Percentiles rank a stretch among this genome's conserved stretches.
Conservation (phyloP, 1,140 invertebrate genomes). For the Aporrectodea caliginosa region DNA sequence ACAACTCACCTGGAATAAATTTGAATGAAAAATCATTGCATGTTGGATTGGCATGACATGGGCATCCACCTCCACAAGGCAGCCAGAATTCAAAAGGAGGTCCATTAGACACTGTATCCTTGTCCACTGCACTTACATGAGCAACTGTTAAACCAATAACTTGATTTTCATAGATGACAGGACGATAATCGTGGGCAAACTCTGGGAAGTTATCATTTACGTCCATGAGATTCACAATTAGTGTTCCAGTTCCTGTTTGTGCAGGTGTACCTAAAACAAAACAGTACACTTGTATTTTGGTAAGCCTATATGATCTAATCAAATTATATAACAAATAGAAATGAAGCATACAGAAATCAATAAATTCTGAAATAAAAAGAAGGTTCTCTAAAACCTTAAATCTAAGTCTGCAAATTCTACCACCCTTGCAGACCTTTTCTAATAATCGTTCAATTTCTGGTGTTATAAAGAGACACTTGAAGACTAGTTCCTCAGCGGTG, state of each 20-base stretch:
- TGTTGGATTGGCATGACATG: slow-evolving; percentile 10
- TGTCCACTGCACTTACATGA: slow-evolving; percentile 58
- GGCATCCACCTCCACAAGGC: slow-evolving; percentile 34
- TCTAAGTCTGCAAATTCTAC: background rate
- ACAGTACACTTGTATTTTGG: background rate
- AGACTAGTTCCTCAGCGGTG: too few species aligned
- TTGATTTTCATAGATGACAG: slow-evolving; percentile 16
- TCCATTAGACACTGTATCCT: slow-evolving; percentile 64
- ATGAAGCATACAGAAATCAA: too few species aligned
- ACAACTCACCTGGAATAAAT: slow-evolving; percentile 27
- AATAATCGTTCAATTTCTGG: too few species aligned
- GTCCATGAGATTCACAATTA: slow-evolving; percentile 90
- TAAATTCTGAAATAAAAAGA: background rate
- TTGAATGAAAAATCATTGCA: slow-evolving; percentile 43
- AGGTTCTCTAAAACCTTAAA: background rate
- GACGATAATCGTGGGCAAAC: slow-evolving; percentile 56
- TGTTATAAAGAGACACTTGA: too few species aligned
- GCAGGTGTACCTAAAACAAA: slow-evolving; percentile 63
- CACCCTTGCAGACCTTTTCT: background rate
- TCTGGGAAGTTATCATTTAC: slow-evolving; percentile 88
- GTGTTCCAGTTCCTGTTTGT: slow-evolving; percentile 88
- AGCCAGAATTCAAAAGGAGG: slow-evolving; percentile 89
- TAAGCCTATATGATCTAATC: too few species aligned
- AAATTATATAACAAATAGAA: too few species aligned
- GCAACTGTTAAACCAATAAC: background rate